Evolutionary conservation across 1,140 invertebrate species (phyloP), one percentile per base, ranked within the genome.

Genomic region (Atta colombica): DNA sequence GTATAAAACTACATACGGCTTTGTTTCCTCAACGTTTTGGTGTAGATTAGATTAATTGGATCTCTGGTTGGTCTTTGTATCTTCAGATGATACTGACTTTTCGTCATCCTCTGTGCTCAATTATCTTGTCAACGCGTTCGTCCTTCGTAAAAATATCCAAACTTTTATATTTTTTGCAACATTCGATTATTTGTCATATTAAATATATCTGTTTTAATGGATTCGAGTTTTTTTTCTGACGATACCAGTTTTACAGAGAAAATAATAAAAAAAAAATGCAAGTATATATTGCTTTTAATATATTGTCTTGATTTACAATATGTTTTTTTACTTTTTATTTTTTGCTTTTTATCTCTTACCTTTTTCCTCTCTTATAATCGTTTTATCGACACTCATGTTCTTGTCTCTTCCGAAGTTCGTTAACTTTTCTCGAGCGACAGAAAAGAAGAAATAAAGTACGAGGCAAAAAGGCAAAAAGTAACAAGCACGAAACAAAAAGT

Each of bases 81-180:
- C 16, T 63, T 39, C 28, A 7, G 10, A 58, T 55, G 25, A 25
- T 25, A 18, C 8, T 25, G 31, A 21, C 77, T 35, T 25, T 35
- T 45, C 10, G 45, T 55, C 31, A 53, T 81, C 49, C 3, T 63
- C 28, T 55, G 18, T 12, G 60, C 12, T 39, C 14, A n/a, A 81
- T 82, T 82, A 61, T 72, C 35, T 12, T n/a, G 31, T 81, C 78
- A 45, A 39, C 31, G 18, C 61, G 63, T 49, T 31, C 1, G 10
- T 31, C 18, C 1, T 31, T 39, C 39, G 14, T 58, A n/a, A 10
- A n/a, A 14, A 8, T 28, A 49, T 6, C 1, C 1, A 31, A n/a
- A 55, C 12, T 25, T 2, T 68, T 10, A 18, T 53, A 28, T 14
- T 8, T 14, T 35, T 66, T 55, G 3, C 0, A 45, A 35, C 2